Evolutionary conservation across 1,140 invertebrate species (phyloP).

Genomic region (Halesus radiatus): DNA sequence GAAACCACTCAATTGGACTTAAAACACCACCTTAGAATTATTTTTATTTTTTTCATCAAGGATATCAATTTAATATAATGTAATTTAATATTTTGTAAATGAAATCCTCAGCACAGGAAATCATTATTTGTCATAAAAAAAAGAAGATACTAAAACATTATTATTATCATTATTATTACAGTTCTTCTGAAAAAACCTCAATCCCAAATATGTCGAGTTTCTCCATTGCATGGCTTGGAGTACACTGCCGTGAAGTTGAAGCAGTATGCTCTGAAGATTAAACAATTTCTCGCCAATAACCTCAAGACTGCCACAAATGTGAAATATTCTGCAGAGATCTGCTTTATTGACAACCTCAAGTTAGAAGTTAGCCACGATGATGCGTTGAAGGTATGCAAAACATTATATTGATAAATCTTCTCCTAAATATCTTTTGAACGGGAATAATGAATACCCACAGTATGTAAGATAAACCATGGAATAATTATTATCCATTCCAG

Average conservation of each 20-base stretch:
- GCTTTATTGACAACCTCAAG: conserved; percentile 62
- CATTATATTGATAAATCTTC: not conserved
- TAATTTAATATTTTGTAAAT: too few species aligned
- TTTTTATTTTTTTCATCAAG: too few species aligned
- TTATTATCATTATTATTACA: conserved; percentile 57
- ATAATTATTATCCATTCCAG: conserved; percentile 55
- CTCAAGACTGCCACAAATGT: conserved; percentile 58
- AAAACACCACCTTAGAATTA: too few species aligned
- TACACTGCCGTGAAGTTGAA: conserved; percentile 64
- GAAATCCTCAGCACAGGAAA: too few species aligned
- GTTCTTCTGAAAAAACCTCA: conserved; percentile 65
- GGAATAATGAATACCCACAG: too few species aligned
- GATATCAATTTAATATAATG: too few species aligned
- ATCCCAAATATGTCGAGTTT: conserved; percentile 64
- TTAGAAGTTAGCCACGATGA: conserved; percentile 64
- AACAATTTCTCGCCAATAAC: conserved; percentile 61
- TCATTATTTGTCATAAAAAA: too few species aligned
- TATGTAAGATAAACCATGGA: too few species aligned
- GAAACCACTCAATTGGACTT: too few species aligned
- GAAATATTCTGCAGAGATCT: conserved; percentile 61
- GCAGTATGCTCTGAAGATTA: conserved; percentile 65
- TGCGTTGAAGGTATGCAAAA: conserved; percentile 55
- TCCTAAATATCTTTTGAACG: too few species aligned
- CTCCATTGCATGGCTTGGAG: conserved; percentile 64
- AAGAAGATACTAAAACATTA: too few species aligned